Evolutionary conservation across 2,888 invertebrate genomes (phyloP), one percentile per base, ranked within the genome.

Genomic region (Zygothrica quintamaculata): DNA sequence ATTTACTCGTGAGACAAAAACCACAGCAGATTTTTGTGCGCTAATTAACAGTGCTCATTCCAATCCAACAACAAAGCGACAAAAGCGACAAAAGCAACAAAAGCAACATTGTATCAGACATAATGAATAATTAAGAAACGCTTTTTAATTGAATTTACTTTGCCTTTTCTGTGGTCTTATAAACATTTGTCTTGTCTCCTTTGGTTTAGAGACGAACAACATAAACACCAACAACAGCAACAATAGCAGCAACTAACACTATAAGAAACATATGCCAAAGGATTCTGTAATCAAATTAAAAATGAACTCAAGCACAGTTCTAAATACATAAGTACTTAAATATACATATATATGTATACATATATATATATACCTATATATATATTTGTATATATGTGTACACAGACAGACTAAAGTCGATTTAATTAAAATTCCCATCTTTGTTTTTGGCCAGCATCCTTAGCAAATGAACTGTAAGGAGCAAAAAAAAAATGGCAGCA

Each of bases 81-180:
- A 15, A 12, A 7, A 39, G 12, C 31, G 51, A 37, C 22, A 31
- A 12, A 13, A 26, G 29, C 5, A 43, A 26, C 12, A 39, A 12
- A 56, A n/a, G n/a, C 61, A 71, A 46, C 62, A 62, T 53, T 50
- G 53, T 69, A 58, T 58, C 71, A 46, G 44, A 44, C 47, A 64
- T 75, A 73, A 86, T 86, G 86, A 86, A 86, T 82, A 76, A 84
- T 85, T 85, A 67, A 74, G 77, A 74, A 86, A 80, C 58, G 67
- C 80, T 68, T 86, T 79, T 84, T 86, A 86, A 80, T 86, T 80
- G 84, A 80, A 86, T 85, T 78, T 71, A 57, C 50, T 47, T 47
- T 65, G 37, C 51, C 22, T 36, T 61, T 61, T 40, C 18, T 15
- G 11, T 12, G 34, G 26, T 36, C 25, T 43, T 33, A 12, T 13